A percentile compares a stretch with the other conserved stretches of the same genome.
phyloP scores from a whole-genome alignment of 2,888 invertebrate genomes.

The Tetragonula carbonaria region DNA sequence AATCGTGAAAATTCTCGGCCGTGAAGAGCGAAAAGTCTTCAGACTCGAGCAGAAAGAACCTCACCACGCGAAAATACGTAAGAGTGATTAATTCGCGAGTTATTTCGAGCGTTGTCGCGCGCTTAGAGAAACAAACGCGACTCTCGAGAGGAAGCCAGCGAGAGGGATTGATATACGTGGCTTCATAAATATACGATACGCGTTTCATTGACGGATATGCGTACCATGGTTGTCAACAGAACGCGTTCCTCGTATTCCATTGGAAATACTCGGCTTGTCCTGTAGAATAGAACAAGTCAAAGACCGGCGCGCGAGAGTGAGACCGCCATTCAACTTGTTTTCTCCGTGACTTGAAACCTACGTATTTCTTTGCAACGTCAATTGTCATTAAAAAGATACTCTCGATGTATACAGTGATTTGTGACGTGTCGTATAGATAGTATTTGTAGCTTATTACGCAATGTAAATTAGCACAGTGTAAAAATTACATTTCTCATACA shows the following conservation, averaged over 20 bases:
- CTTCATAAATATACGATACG: constrained; percentile 43
- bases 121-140: constrained; percentile 18
- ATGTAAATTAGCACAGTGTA: too few relatives aligned
- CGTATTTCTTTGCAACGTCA: too few relatives aligned
- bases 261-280: neutral
- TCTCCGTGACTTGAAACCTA: neutral
- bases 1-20: too few relatives aligned
- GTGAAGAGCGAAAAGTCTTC: too few relatives aligned
- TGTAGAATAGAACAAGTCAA: neutral
- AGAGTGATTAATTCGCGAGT: constrained; percentile 53
- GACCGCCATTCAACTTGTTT: too few relatives aligned
- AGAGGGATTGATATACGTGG: constrained; percentile 39
- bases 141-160: constrained; percentile 11
- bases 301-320: neutral
- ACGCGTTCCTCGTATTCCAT: neutral
- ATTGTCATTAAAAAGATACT: too few relatives aligned
- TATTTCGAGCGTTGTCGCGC: constrained; percentile 50
- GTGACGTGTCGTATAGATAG: too few relatives aligned
- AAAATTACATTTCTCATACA: too few relatives aligned
- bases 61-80: constrained; percentile 29
- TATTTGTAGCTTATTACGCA: too few relatives aligned
- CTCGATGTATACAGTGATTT: too few relatives aligned
- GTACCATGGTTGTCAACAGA: constrained; percentile 2
- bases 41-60: constrained; percentile 22
- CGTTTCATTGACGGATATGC: constrained; percentile 47